phyloP scores from a whole-genome alignment of 2,113 vertebrate genomes.

The Tursiops truncatus region DNA sequence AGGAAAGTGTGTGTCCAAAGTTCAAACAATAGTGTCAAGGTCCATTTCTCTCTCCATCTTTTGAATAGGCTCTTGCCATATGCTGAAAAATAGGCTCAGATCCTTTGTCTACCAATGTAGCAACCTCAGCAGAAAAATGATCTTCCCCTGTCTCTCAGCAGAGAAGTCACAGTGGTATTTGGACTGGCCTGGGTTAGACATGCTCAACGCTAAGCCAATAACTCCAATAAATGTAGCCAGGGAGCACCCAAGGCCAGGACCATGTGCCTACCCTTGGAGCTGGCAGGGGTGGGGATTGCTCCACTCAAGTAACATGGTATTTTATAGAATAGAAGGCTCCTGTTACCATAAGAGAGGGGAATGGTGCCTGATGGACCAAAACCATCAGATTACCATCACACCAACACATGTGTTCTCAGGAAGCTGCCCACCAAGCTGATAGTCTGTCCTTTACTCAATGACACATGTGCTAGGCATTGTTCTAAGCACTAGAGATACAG shows the following conservation, averaged over 20 bases:
- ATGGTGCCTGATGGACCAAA: background rate
- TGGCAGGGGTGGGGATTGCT: background rate
- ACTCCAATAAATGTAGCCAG: background rate
- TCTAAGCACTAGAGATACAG: background rate
- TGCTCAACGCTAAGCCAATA: background rate
- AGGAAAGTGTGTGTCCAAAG: background rate
- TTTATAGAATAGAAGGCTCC: background rate
- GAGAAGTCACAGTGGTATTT: background rate
- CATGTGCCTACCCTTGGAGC: background rate
- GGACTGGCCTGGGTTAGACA: background rate
- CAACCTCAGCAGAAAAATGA: background rate
- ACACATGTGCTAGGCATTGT: background rate
- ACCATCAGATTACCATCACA: background rate
- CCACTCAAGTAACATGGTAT: background rate
- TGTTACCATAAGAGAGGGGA: background rate
- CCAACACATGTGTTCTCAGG: background rate
- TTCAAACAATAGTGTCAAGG: background rate
- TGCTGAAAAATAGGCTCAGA: background rate
- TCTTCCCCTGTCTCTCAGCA: background rate
- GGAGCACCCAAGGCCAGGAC: background rate
- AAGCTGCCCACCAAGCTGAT: background rate
- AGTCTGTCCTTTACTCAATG: background rate
- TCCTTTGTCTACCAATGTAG: background rate
- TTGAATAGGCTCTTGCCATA: background rate
- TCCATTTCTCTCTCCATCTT: background rate